phyloP scores from a whole-genome alignment of 2,113 vertebrate species.

The Chionodraco myersi region DNA sequence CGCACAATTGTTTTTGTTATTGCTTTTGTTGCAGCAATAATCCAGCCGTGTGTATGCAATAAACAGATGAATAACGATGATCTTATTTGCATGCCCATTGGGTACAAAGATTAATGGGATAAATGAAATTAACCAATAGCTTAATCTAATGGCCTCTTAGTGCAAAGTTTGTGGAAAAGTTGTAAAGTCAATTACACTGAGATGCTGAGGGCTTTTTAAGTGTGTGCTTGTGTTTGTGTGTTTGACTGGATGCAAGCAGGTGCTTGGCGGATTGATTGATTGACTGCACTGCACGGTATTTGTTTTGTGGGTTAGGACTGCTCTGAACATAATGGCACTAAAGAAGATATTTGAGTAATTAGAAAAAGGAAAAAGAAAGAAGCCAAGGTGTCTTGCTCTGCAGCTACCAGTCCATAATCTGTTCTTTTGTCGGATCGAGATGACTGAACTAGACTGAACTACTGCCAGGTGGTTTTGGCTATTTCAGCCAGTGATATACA shows the following conservation, averaged over 20 bases:
- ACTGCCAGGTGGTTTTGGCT: neutral
- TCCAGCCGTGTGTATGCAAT: slow-evolving; percentile 28
- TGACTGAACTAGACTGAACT: too few species aligned
- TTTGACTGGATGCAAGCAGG: slow-evolving; percentile 5
- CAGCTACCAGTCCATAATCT: too few species aligned
- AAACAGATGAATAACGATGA: slow-evolving; percentile 35
- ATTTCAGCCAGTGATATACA: neutral
- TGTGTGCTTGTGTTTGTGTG: neutral
- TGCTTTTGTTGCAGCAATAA: slow-evolving; percentile 31
- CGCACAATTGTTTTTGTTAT: slow-evolving; percentile 19
- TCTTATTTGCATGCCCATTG: slow-evolving; percentile 54
- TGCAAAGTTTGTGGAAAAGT: slow-evolving; percentile 69
- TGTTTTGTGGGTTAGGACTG: slow-evolving; percentile 6
- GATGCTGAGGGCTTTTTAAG: slow-evolving; percentile 21
- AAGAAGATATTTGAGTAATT: neutral
- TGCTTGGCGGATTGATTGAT: slow-evolving; percentile 27
- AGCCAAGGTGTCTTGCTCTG: too few species aligned
- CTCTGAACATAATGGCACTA: neutral
- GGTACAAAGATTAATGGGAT: slow-evolving; percentile 59
- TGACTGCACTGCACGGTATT: neutral
- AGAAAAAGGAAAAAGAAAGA: too few species aligned
- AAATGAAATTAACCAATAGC: slow-evolving; percentile 60
- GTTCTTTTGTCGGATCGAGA: too few species aligned
- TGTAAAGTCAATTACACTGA: slow-evolving; percentile 61
- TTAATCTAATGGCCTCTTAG: slow-evolving; percentile 61